phyloP scores from a whole-genome alignment of 2,113 vertebrate genomes.

The Albula goreensis region DNA sequence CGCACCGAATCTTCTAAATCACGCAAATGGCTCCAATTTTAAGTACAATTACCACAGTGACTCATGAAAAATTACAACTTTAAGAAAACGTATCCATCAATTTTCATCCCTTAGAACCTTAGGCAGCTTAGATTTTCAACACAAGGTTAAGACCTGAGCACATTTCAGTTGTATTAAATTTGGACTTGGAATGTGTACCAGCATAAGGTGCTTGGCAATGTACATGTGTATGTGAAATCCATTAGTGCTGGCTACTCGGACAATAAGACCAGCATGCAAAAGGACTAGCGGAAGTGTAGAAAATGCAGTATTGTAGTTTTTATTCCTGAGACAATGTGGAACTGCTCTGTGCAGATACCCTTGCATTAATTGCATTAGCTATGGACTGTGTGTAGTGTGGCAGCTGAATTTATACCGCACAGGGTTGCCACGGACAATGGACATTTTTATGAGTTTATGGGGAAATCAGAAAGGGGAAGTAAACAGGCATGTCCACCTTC shows the following conservation, averaged over 20 bases:
- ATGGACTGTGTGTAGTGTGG: background rate
- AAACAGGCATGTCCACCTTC: background rate
- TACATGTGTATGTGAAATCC: background rate
- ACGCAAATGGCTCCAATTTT: too few relatives aligned
- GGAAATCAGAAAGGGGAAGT: background rate
- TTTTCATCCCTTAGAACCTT: too few relatives aligned
- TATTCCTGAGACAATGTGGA: background rate
- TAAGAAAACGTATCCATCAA: too few relatives aligned
- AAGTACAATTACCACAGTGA: too few relatives aligned
- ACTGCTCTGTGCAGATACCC: background rate
- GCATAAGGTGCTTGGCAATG: background rate
- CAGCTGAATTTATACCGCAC: background rate
- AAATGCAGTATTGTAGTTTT: background rate
- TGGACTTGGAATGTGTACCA: background rate
- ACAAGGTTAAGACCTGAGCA: background rate
- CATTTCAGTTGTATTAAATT: background rate
- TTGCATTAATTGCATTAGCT: background rate
- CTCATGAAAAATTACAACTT: too few relatives aligned
- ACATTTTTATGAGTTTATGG: background rate
- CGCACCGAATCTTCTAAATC: too few relatives aligned
- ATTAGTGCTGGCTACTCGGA: background rate
- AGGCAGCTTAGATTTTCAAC: background rate
- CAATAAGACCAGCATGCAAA: background rate
- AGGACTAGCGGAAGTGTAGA: background rate
- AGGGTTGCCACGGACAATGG: background rate